phyloP scores from a whole-genome alignment of 1,140 invertebrate species.

The Popillia japonica region DNA sequence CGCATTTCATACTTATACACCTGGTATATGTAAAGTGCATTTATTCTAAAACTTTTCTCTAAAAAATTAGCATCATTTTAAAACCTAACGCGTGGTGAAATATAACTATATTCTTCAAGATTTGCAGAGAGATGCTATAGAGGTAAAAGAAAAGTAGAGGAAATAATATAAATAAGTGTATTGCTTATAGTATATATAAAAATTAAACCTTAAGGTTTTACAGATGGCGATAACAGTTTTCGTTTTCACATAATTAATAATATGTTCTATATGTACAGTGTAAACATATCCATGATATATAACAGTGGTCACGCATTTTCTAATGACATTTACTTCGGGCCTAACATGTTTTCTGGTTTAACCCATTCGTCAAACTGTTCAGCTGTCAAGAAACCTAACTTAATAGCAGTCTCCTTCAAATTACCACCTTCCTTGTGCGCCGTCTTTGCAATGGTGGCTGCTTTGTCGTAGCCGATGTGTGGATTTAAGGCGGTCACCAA shows the following conservation, averaged over 20 bases:
- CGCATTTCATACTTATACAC: too few relatives aligned
- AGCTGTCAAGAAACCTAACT: conserved; percentile 70
- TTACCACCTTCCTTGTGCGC: conserved; percentile 74
- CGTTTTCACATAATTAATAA: neutral
- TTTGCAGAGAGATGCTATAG: too few relatives aligned
- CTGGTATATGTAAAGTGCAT: too few relatives aligned
- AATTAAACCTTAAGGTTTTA: neutral
- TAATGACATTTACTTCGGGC: conserved; percentile 60
- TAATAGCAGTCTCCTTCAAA: conserved; percentile 70
- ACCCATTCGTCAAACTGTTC: conserved; percentile 84
- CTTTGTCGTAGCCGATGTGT: conserved; percentile 89
- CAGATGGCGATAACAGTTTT: neutral
- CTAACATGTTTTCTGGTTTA: conserved; percentile 81
- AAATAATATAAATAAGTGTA: conserved; percentile 12
- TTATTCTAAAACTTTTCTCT: too few relatives aligned
- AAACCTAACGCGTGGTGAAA: too few relatives aligned
- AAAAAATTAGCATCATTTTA: too few relatives aligned
- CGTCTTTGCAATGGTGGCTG: conserved; percentile 86
- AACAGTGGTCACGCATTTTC: neutral
- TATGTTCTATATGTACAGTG: conserved; percentile 12
- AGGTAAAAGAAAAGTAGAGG: too few relatives aligned
- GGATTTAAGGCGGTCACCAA: conserved; percentile 83
- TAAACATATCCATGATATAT: neutral
- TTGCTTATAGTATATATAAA: conserved; percentile 27
- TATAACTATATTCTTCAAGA: too few relatives aligned